Conservation (phyloP, 2,888 invertebrate species). For the Corbicula japonica region DNA sequence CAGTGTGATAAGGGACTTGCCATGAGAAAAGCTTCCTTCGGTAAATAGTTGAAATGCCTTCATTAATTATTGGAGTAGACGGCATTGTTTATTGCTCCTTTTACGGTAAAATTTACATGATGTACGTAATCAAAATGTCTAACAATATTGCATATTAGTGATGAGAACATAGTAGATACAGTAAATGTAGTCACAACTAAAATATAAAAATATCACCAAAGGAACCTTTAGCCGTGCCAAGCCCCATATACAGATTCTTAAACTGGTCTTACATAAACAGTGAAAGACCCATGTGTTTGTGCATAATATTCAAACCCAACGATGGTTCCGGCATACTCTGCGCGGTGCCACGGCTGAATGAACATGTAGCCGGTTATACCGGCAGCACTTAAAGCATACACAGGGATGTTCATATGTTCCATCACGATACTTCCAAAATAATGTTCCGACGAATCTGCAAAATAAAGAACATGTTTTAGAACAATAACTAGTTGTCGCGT, state of each 20-base stretch:
- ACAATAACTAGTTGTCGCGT: too few relatives aligned
- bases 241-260: neutral
- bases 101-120: neutral
- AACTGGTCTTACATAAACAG: slow-evolving; percentile 67
- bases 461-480: too few relatives aligned
- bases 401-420: slow-evolving; percentile 38
- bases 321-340: slow-evolving; percentile 39
- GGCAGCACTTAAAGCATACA: too few relatives aligned
- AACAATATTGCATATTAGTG: neutral
- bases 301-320: slow-evolving; percentile 74
- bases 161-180: neutral
- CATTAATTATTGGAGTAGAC: too few relatives aligned
- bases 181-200: neutral
- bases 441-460: slow-evolving; percentile 50
- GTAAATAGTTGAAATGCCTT: too few relatives aligned
- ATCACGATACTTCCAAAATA: slow-evolving; percentile 44
- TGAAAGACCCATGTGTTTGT: slow-evolving; percentile 56
- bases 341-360: slow-evolving; percentile 33
- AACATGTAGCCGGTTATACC: slow-evolving; percentile 26
- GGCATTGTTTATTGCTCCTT: too few relatives aligned
- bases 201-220: neutral
- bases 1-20: too few relatives aligned
- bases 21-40: too few relatives aligned
- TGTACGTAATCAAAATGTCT: neutral
- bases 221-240: neutral